Conservation (phyloP, 2,113 vertebrate species). For the Felis chaus region DNA sequence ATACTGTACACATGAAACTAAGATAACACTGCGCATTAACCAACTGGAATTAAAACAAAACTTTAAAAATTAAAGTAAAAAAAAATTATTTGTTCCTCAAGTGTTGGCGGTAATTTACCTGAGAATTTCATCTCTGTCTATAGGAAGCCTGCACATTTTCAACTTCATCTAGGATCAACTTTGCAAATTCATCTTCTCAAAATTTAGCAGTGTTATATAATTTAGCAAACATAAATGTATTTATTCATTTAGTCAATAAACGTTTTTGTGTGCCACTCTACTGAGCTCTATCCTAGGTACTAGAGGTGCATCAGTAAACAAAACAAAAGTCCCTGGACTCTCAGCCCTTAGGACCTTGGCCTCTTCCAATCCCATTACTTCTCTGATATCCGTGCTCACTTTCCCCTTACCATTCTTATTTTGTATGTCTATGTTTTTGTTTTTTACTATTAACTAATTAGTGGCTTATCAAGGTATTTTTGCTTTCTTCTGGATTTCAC, state of each 20-base stretch:
- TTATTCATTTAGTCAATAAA: background rate
- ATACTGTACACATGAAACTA: background rate
- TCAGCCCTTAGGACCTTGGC: background rate
- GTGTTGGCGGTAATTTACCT: background rate
- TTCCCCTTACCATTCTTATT: background rate
- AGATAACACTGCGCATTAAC: background rate
- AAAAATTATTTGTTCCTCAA: background rate
- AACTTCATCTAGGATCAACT: background rate
- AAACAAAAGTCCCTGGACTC: background rate
- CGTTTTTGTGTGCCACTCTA: background rate
- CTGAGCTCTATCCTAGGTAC: background rate
- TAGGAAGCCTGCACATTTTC: background rate
- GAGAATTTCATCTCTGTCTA: background rate
- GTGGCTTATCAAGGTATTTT: background rate
- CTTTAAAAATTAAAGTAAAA: background rate
- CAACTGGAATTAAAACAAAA: background rate
- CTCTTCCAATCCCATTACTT: background rate
- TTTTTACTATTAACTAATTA: background rate
- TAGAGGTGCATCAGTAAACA: background rate
- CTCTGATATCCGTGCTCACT: background rate
- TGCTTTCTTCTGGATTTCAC: slow-evolving; percentile 1
- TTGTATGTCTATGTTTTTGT: background rate
- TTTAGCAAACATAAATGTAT: background rate
- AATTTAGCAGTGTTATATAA: background rate
- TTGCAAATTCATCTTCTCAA: background rate